Percentiles rank a stretch among this genome's conserved stretches.
Evolutionary conservation across 2,888 invertebrate genomes (phyloP).

Genomic region (Disparrhopalites patrizii): DNA sequence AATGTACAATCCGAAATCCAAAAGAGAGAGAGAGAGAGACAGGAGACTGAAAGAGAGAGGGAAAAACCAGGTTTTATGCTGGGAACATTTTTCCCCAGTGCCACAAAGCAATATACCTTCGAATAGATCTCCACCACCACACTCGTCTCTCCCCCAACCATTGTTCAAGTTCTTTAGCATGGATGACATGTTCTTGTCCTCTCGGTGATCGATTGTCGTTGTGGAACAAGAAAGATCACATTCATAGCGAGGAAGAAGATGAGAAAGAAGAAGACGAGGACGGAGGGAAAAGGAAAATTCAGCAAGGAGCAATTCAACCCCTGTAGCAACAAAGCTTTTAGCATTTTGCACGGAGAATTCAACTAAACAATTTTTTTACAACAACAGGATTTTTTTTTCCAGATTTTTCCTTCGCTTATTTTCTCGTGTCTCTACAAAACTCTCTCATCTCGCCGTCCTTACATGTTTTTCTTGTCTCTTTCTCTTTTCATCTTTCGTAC

Average conservation of each 20-base stretch:
- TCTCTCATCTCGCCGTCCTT: no score
- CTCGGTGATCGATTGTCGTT: slow-evolving; percentile 34
- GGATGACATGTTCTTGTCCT: slow-evolving; percentile 33
- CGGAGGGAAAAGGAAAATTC: neutral
- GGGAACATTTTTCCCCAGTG: slow-evolving; percentile 5
- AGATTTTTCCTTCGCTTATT: no score
- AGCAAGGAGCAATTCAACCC: neutral
- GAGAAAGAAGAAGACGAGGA: neutral
- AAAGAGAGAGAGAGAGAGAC: neutral
- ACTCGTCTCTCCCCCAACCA: slow-evolving; percentile 14
- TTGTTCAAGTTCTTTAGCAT: slow-evolving; percentile 26
- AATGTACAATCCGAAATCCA: neutral
- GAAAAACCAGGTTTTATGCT: neutral
- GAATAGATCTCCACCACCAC: neutral
- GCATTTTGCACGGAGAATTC: slow-evolving; percentile 2
- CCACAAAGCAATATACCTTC: no score
- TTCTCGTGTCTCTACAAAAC: no score
- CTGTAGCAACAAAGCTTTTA: slow-evolving; percentile 6
- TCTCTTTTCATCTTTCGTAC: no score
- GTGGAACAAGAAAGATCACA: slow-evolving; percentile 8
- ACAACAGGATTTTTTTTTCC: no score
- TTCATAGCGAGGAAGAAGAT: no score
- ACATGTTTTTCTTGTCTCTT: no score
- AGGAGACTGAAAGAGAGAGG: neutral
- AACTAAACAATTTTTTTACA: neutral